Base-by-base conservation (phyloP, 2,113 vertebrate species). In the Menidia beryllina region DNA sequence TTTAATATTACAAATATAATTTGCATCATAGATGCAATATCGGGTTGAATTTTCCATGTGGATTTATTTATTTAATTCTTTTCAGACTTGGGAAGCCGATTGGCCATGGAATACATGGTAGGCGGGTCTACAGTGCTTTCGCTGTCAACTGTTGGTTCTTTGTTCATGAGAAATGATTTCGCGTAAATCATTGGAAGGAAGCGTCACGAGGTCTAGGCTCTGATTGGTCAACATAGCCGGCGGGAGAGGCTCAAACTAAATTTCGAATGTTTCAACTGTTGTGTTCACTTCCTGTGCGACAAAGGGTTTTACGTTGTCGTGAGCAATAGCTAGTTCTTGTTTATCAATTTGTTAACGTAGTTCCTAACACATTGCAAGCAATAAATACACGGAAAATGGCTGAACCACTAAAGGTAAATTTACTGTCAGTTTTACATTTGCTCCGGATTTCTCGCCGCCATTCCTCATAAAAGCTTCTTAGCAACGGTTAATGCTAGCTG, bases 401-500 rank as follows among this genome's bases (percentile, higher is more conserved):
- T 2, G 88, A 89, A 72, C 92, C 93, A 10, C 56, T 94, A 25
- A 93, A 92, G 90, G 93, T 93, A 93, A 85, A 7, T 14, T 50
- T 38, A 34, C 14, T 43, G 17, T 49, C 5, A 9, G 20, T 47
- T 60, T 3, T 1, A 19, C 38, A 14, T 62, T 24, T 19, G 5
- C 2, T 51, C 49, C 15, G 9, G 21, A 6, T 20, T 50, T 15
- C 36, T 20, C 17, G 36, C 8, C 9, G 12, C 14, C 10, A n/a
- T 1, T 26, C 20, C 21, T 27, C 7, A 57, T 20, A n/a, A n/a
- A 19, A 19, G 15, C 7, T 4, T 15, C 1, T 27, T 30, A 36
- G 14, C 24, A 62, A 41, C 26, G 8, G 30, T 12, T 24, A 39
- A n/a, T 7, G 2, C 49, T 26, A 20, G 36, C 12, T 45, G 57